Base-by-base conservation (phyloP, 30 jellyfish, hydroid and myxozoan genomes). In the Rhopilema esculentum region DNA sequence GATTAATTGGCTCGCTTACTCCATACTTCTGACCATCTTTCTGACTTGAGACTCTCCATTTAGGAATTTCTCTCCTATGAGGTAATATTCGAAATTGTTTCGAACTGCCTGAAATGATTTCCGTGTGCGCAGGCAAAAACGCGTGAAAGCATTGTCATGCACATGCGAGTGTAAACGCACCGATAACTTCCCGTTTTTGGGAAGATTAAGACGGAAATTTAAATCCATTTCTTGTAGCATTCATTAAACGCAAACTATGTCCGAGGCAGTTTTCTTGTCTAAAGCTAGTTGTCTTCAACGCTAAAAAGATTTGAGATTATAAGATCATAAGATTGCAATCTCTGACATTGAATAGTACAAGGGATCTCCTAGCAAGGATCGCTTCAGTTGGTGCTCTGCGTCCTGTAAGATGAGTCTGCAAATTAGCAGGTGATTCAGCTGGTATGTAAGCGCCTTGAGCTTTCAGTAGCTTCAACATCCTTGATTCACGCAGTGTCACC, bases 91-190 rank as follows among this genome's bases (percentile, higher is more conserved):
- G 74, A 63, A 66, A 18, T 81, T 81, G 51, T 64, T 50, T 70
- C 92, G 84, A 83, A 27, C 79, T 83, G 85, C 84, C 72, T 49
- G 76, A 49, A 52, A 74, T 83, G 85, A 83, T 83, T 83, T 61
- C 79, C 72, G 53, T 32, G 72, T 72, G 92, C 79, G 88, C 49
- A 77, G 28, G 75, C 86, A 83, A 83, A 74, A 67, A 83, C 83
- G 92, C 92, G 92, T 83, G 92, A 70, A 83, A n/a, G 19, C 78
- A 83, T 21, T 33, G 84, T 69, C 92, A 83, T 52, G 92, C 92
- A 51, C 79, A 49, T 26, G 23, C 57, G 33, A 63, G 49, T 74
- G 62, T 23, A 83, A 83, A 68, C 72, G 82, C 85, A 69, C 49
- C 83, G 91, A 81, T 66, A 81, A 40, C 25, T 68, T 52, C 76